Evolutionary conservation across 2,113 vertebrate genomes (phyloP).

Genomic region (Miniopterus natalensis): DNA sequence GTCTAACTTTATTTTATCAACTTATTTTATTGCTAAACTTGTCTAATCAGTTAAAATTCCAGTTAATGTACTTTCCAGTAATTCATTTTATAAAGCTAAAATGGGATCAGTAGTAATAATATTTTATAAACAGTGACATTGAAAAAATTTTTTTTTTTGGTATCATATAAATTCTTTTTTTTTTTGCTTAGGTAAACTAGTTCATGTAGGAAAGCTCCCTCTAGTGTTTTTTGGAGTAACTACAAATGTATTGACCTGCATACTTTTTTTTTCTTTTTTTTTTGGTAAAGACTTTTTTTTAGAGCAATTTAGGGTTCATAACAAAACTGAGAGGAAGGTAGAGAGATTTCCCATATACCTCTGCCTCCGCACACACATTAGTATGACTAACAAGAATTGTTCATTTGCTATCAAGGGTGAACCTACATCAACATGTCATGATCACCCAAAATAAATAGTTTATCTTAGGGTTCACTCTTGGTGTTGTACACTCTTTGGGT

Average conservation of each 20-base stretch:
- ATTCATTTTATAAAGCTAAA: slow-evolving; percentile 35
- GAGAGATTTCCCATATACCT: not conserved
- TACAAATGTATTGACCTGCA: not conserved
- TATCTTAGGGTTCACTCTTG: not conserved
- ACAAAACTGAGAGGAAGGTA: not conserved
- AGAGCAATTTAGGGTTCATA: not conserved
- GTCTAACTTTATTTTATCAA: slow-evolving; percentile 32
- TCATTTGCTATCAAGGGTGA: not conserved
- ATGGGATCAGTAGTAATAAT: not conserved
- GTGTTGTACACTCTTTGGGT: not conserved
- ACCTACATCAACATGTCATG: not conserved
- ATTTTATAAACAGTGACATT: not conserved
- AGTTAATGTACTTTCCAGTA: not conserved
- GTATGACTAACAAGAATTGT: not conserved
- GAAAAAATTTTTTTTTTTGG: not conserved
- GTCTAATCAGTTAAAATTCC: not conserved
- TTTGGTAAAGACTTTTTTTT: not conserved
- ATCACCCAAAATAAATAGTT: not conserved
- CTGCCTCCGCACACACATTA: not conserved
- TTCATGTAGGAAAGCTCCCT: slow-evolving; percentile 54
- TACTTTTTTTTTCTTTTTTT: not conserved
- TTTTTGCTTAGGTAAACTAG: not conserved
- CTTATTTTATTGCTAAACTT: slow-evolving; percentile 42
- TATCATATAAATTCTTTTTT: not conserved
- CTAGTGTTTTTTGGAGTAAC: slow-evolving; percentile 68